Evolutionary conservation across 2,888 invertebrate genomes (phyloP).

Genomic region (Exocentrus adspersus): DNA sequence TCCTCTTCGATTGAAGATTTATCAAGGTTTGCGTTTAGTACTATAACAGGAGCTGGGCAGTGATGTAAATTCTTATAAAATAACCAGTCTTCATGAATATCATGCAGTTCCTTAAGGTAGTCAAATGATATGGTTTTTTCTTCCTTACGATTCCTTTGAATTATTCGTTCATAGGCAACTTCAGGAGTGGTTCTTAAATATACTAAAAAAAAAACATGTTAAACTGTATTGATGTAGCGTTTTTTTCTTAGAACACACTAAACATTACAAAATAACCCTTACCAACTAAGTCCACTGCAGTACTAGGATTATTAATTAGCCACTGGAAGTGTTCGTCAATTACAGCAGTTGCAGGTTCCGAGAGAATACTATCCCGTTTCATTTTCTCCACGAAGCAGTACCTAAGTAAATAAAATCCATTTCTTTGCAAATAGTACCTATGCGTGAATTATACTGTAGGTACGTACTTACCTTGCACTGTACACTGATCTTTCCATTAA

Average conservation of each 20-base stretch:
- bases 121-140: slow-evolving; percentile 77
- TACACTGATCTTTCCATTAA: slow-evolving; percentile 73
- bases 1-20: slow-evolving; percentile 56
- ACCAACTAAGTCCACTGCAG: slow-evolving; percentile 77
- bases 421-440: not conserved
- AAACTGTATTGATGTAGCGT: no score
- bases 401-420: not conserved
- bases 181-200: slow-evolving; percentile 81
- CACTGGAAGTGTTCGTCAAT: slow-evolving; percentile 81
- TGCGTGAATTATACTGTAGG: not conserved
- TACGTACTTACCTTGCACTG: slow-evolving; percentile 53
- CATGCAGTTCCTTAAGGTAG: slow-evolving; percentile 75
- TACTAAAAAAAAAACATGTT: slow-evolving; percentile 56
- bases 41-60: slow-evolving; percentile 72
- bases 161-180: slow-evolving; percentile 76
- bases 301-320: slow-evolving; percentile 71
- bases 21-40: slow-evolving; percentile 60
- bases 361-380: slow-evolving; percentile 70
- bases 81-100: slow-evolving; percentile 79
- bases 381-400: slow-evolving; percentile 83
- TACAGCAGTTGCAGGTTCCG: slow-evolving; percentile 74
- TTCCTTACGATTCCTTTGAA: slow-evolving; percentile 74
- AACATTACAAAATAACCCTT: not conserved
- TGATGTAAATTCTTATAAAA: slow-evolving; percentile 68
- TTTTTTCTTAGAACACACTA: no score